Base-by-base conservation (phyloP, 2,888 invertebrate species). In the Melipona beecheii region DNA sequence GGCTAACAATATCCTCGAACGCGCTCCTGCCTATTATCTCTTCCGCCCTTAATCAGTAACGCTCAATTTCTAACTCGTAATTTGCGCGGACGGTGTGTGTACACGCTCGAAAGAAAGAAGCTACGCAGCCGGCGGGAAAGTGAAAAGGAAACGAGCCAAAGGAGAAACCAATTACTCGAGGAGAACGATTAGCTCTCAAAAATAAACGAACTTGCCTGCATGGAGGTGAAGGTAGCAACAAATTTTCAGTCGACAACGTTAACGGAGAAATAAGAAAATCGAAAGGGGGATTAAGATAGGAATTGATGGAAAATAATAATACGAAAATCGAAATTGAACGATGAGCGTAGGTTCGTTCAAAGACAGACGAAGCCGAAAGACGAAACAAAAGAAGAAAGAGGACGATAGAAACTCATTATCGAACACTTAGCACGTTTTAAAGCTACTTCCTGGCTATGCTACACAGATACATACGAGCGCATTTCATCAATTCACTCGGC, bases 351-450 rank as follows among this genome's bases (percentile, higher is more conserved):
- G 36, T 50, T 83, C 70, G 75, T 73, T 43, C 43, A 64, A 86
- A 84, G 87, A 87, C 84, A 86, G 88, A 90, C 82, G 89, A 89
- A 90, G 89, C 69, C 79, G 70, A 17, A 71, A 56, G 11, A 75
- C 31, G 75, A 62, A 50, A 79, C 64, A 31, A 62, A n/a, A 31
- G 69, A 54, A 21, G 62, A 58, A 15, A 4, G 84, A 24, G 31
- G 50, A 50, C 68, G 76, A 73, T 80, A 64, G 80, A 50, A 69
- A 68, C 83, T 89, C 83, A 83, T 90, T 89, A 90, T 85, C 78
- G 83, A 89, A 90, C 90, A 87, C 90, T 90, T 86, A 81, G 87
- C 90, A 90, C 90, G 89, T 87, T 89, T 87, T 81, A 76, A 81
- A 87, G 78, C 66, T 56, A 81, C 90, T 89, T 90, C 89, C 90